These are phyloP conservation scores for Tortricodes alternella DNA, from an alignment of 2,888 invertebrate genomes.

Conservation along the genomic window DNA sequence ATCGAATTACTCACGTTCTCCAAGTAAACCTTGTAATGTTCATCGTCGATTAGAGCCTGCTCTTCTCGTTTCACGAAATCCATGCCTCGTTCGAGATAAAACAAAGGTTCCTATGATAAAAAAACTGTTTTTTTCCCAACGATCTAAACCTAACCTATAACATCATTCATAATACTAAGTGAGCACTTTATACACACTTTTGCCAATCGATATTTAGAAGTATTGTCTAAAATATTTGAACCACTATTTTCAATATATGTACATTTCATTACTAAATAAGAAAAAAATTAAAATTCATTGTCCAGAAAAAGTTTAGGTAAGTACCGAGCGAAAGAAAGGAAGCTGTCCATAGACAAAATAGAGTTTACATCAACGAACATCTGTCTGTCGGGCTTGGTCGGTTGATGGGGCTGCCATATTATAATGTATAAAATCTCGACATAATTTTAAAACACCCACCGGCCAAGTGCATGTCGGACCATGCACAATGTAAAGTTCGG, in stretches of 20 bases:
- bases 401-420: conserved; percentile 32
- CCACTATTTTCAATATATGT: conserved; percentile 20
- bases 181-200: neutral
- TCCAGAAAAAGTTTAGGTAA: conserved; percentile 23
- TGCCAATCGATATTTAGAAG: conserved; percentile 37
- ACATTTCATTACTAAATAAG: neutral
- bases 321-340: conserved; percentile 61
- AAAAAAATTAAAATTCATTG: conserved; percentile 12
- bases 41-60: conserved; percentile 63
- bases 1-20: conserved; percentile 61
- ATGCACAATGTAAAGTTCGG: too few species aligned
- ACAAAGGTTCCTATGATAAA: conserved; percentile 34
- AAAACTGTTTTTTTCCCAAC: conserved; percentile 44
- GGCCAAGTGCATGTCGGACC: too few species aligned
- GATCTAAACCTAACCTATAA: conserved; percentile 62
- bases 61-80: conserved; percentile 77
- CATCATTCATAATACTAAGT: conserved; percentile 10
- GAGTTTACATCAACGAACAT: conserved; percentile 65
- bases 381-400: conserved; percentile 47
- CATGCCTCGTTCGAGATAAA: conserved; percentile 46
- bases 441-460: neutral
- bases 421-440: neutral
- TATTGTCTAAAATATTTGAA: conserved; percentile 37
- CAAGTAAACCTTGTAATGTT: conserved; percentile 66
- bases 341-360: conserved; percentile 59